Conservation (phyloP, 2,888 invertebrate species). For the Hetaerina titia region DNA sequence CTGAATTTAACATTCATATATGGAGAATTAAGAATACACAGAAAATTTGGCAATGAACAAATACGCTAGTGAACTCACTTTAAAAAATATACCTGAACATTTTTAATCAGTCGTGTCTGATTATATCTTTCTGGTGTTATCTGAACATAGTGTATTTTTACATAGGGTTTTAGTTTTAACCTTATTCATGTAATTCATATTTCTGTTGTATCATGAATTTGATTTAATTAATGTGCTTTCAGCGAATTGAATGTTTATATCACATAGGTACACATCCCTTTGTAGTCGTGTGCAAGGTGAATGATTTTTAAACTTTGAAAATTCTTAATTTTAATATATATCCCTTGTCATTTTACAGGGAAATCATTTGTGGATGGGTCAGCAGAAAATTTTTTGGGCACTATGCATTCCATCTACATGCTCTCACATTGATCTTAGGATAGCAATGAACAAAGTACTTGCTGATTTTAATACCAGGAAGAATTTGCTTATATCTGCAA, state of each 20-base stretch:
- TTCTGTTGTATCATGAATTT: not conserved
- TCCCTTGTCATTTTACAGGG: not conserved
- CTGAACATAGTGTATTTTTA: too few relatives aligned
- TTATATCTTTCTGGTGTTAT: too few relatives aligned
- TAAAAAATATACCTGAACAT: too few relatives aligned
- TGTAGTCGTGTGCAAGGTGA: too few relatives aligned
- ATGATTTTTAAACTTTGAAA: too few relatives aligned
- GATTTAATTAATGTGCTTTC: not conserved
- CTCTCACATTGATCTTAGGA: not conserved
- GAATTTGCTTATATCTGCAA: not conserved
- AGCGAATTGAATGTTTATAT: not conserved
- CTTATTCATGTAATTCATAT: not conserved
- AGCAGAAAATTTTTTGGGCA: not conserved
- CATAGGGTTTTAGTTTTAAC: too few relatives aligned
- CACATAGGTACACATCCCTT: not conserved
- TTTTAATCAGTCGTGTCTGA: too few relatives aligned
- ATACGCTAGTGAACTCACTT: too few relatives aligned
- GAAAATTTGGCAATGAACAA: too few relatives aligned
- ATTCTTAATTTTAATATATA: not conserved
- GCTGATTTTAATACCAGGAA: not conserved
- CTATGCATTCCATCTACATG: constrained; percentile 2
- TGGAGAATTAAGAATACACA: too few relatives aligned
- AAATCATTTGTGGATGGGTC: not conserved
- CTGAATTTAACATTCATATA: too few relatives aligned
- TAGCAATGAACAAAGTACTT: not conserved